Base-by-base conservation (phyloP, 2,797 vertebrate genomes). In the Eidolon dupreanum region DNA sequence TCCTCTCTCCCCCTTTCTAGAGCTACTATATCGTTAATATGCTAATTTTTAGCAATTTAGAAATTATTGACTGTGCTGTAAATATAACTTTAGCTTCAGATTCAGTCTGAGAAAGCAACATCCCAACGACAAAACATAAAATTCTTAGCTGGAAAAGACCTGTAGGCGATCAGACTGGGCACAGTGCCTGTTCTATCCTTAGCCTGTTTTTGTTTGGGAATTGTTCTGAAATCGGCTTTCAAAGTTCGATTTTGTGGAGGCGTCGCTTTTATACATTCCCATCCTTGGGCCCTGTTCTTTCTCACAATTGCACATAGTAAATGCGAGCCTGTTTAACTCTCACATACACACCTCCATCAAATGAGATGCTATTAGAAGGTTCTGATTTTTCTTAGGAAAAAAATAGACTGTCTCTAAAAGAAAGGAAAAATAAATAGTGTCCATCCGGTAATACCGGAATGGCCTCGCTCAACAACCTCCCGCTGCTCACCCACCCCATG, bases 21-120 rank as follows among this genome's bases (percentile, higher is more conserved):
- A 97, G 96, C 95, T 97, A 96, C 97, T 97, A 96, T 97, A 97
- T 66, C 81, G 88, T 97, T 98, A 98, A 95, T 86, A 97, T 75
- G 79, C 95, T 96, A 95, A 97, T 97, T 96, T 97, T 94, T 93
- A 97, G 88, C 70, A 96, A 84, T 2, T 83, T 43, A 98, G 90
- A 97, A 96, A 93, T 95, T 96, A 55, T 88, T 93, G 85, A 43
- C 59, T 97, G 77, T 90, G 94, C 83, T 96, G 71, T 90, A 96
- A 93, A 85, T 94, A 66, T 68, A 84, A 88, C 85, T 66, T 85
- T 63, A 74, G 57, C 22, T 49, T 28, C 53, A 89, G 88, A 66
- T 96, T 51, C 70, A 93, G 92, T 66, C 55, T 46, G 6, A 65
- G 96, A 96, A 93, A 36, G 91, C 51, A 79, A 43, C 36, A 95